Evolutionary conservation across 2,888 invertebrate species (phyloP).

Genomic region (Leucozona laternaria): DNA sequence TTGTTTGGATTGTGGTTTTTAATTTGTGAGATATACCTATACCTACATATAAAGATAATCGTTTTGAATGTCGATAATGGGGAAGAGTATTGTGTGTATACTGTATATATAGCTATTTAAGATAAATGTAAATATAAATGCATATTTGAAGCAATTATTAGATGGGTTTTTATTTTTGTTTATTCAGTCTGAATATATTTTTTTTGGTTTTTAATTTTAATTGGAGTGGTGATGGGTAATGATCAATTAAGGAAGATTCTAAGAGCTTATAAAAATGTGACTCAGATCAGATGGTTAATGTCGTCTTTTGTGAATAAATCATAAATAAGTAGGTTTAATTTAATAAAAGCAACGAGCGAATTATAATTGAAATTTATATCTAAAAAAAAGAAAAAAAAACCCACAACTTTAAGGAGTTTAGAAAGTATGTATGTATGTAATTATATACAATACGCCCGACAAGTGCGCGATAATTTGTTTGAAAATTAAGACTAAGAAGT

Average conservation of each 20-base stretch:
- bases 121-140: conserved; percentile 45
- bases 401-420: not conserved
- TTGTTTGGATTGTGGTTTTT: conserved; percentile 34
- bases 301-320: not conserved
- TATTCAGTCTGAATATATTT: conserved; percentile 1
- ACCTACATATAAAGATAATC: conserved; percentile 30
- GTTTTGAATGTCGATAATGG: conserved; percentile 53
- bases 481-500: too few species aligned
- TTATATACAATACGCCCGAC: not conserved
- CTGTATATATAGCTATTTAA: not conserved
- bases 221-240: not conserved
- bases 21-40: conserved; percentile 17
- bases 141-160: conserved; percentile 52
- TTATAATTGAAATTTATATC: conserved; percentile 15
- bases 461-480: not conserved
- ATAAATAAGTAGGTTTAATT: conserved; percentile 26
- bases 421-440: not conserved
- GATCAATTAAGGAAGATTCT: not conserved
- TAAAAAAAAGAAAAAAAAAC: not conserved
- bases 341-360: not conserved
- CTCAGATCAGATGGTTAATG: not conserved
- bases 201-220: not conserved
- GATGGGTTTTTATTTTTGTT: conserved; percentile 28
- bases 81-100: conserved; percentile 18
- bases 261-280: not conserved